Conservation (phyloP, 1,140 invertebrate genomes). For the Archivesica marissinica region DNA sequence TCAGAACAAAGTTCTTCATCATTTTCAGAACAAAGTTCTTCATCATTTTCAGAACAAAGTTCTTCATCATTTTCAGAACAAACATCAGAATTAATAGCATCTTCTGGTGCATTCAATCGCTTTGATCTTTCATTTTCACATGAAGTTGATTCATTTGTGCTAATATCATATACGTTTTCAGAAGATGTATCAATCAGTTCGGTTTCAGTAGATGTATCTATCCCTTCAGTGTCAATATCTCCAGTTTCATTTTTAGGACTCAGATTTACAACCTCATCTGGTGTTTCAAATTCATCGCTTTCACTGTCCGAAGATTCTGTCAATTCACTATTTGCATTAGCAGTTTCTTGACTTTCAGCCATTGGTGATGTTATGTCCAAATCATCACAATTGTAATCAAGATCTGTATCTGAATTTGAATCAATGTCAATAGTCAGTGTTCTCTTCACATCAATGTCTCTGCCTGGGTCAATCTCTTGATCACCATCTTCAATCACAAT, state of each 20-base stretch:
- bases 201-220: too few relatives aligned
- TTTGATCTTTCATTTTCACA: background rate
- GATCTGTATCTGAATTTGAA: conserved; percentile 10
- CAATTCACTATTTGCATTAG: background rate
- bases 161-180: background rate
- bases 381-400: conserved; percentile 1
- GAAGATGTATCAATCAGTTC: too few relatives aligned
- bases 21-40: too few relatives aligned
- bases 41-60: too few relatives aligned
- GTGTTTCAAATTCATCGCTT: background rate
- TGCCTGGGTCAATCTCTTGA: background rate
- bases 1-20: background rate
- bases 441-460: background rate
- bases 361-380: background rate
- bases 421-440: background rate
- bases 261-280: background rate
- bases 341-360: background rate
- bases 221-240: background rate
- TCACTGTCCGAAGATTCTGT: background rate
- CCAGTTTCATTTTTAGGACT: background rate
- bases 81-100: background rate
- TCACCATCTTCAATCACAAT: background rate
- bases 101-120: too few relatives aligned
- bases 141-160: background rate
- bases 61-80: background rate